Base-by-base conservation (phyloP, 2,797 vertebrate genomes). In the Sardinella longiceps region DNA sequence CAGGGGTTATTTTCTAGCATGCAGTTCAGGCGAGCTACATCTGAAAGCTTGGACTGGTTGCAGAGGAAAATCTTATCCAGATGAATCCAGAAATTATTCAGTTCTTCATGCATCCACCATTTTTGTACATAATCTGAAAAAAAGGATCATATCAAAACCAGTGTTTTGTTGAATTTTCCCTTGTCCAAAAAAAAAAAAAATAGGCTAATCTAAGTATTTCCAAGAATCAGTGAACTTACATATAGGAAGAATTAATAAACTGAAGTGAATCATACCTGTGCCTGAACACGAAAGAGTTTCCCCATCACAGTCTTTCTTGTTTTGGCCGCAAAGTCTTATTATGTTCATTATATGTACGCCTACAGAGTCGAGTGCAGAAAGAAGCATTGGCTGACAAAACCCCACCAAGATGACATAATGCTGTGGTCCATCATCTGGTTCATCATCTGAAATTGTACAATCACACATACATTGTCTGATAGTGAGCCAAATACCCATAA, bases 351-450 rank as follows among this genome's bases (percentile, higher is more conserved):
- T 90, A 15, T 94, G 93, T 53, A 99, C 88, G 14, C 96, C 96
- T 51, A 98, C 90, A 0, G 94, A 92, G 80, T 93, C 91, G 82
- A 99, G 94, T 11, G 94, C 91, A 0, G 87, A 88, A 74, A 98
- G 89, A 18, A 99, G 91, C 81, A 95, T 94, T 15, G 95, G 96
- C 87, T 95, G 93, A 82, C 95, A 87, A 88, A 99, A 98, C 84
- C 96, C 97, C 88, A 95, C 82, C n/a, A 98, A 89, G 82, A 99
- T 92, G 89, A 98, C 90, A 90, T 99, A 99, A 89, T 95, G 95
- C 48, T 99, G 95, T 83, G 97, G 96, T 81, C 98, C 98, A 56
- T 96, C 96, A 5, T 96, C 95, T 85, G 98, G 98, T 91, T 99
- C 97, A 86, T 99, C 98, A 80, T 98, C 98, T 99, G 91, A 10